Evolutionary conservation across 2,113 vertebrate species (phyloP).

Genomic region (Misgurnus mizolepis): DNA sequence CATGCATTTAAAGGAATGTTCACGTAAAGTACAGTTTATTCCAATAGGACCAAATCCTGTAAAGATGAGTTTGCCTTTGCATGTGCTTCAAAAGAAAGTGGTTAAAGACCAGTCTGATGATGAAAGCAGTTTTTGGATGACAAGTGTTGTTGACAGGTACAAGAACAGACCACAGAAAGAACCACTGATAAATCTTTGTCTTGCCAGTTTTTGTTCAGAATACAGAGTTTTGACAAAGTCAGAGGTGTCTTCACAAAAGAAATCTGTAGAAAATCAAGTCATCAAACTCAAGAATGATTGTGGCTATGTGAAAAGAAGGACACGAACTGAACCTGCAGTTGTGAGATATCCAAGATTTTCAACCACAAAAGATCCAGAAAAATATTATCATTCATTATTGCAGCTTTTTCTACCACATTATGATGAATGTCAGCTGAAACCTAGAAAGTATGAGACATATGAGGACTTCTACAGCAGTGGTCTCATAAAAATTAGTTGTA

Average conservation of each 20-base stretch:
- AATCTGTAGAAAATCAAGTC: background rate
- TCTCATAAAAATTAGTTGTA: too few relatives aligned
- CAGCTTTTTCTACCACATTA: too few relatives aligned
- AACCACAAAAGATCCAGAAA: too few relatives aligned
- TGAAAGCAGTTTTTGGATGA: constrained; percentile 32
- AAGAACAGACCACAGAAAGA: constrained; percentile 2
- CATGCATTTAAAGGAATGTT: constrained; percentile 37
- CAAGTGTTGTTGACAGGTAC: constrained; percentile 21
- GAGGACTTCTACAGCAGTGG: too few relatives aligned
- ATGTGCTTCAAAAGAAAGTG: background rate
- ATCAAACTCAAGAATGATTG: background rate
- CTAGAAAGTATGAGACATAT: too few relatives aligned
- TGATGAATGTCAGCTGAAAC: too few relatives aligned
- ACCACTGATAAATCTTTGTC: background rate
- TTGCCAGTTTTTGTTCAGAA: background rate
- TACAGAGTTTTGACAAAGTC: constrained; percentile 22
- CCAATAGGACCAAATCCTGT: background rate
- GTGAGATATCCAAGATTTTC: constrained; percentile 28
- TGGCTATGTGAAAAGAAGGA: background rate
- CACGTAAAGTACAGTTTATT: constrained; percentile 39
- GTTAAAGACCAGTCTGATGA: background rate
- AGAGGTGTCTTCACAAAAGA: background rate
- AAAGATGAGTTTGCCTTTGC: constrained; percentile 24
- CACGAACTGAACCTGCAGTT: constrained; percentile 17
- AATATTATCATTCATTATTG: too few relatives aligned